Conservation (phyloP, 2,113 vertebrate genomes). For the Spizaetus ornatus region DNA sequence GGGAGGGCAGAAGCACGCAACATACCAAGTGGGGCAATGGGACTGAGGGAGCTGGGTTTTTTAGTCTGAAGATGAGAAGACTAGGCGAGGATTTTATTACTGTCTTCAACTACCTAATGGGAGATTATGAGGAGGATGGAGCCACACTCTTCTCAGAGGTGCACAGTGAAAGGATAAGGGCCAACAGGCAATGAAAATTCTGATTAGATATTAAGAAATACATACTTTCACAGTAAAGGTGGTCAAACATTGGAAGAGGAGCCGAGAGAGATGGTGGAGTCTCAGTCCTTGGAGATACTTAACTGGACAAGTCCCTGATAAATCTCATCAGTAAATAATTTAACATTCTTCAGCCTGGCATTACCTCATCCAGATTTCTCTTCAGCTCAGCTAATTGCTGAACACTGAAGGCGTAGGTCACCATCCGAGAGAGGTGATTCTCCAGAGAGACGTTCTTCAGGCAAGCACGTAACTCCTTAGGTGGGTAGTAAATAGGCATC, state of each 20-base stretch:
- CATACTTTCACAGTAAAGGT: not conserved
- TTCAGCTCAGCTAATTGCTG: constrained; percentile 61
- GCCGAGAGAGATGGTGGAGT: not conserved
- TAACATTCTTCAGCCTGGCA: not conserved
- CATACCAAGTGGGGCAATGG: too few relatives aligned
- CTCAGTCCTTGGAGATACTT: not conserved
- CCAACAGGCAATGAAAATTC: not conserved
- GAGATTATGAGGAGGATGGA: not conserved
- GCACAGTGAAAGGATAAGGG: not conserved
- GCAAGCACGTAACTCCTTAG: constrained; percentile 41
- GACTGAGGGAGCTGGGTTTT: not conserved
- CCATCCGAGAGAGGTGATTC: not conserved
- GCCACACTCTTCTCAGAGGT: not conserved
- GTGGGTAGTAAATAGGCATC: not conserved
- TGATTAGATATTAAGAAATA: not conserved
- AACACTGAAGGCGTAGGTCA: constrained; percentile 36
- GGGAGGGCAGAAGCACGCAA: not conserved
- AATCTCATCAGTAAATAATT: not conserved
- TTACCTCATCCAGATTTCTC: constrained; percentile 59
- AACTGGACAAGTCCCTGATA: not conserved
- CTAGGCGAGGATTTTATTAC: not conserved
- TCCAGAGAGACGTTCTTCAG: not conserved
- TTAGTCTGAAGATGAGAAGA: not conserved
- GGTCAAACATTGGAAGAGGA: not conserved
- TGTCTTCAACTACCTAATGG: not conserved